A percentile compares a stretch with the other conserved stretches of the same genome.
phyloP scores from a whole-genome alignment of 2,113 vertebrate species.

The Eira barbara region DNA sequence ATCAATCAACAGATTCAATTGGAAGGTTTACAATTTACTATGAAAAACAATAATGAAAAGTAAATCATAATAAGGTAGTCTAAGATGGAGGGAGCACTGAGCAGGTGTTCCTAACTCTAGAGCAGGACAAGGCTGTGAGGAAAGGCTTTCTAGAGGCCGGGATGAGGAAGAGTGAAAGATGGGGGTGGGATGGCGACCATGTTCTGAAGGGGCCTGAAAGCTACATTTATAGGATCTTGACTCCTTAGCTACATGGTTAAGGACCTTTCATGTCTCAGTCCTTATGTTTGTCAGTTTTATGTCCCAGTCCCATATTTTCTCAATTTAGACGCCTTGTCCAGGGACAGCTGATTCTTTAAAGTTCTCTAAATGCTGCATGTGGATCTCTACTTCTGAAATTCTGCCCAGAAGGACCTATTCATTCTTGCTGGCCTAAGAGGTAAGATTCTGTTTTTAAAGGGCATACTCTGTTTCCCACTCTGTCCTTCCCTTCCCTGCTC shows the following conservation, averaged over 20 bases:
- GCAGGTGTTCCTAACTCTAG: not conserved
- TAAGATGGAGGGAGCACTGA: not conserved
- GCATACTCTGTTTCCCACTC: not conserved
- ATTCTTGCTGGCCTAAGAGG: not conserved
- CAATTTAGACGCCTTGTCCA: not conserved
- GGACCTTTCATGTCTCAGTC: not conserved
- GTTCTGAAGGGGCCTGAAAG: fast-evolving
- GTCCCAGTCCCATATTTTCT: not conserved
- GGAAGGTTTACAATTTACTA: not conserved
- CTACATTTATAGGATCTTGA: not conserved
- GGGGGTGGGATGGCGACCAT: not conserved
- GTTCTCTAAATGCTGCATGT: not conserved
- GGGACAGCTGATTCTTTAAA: not conserved
- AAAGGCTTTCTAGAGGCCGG: not conserved
- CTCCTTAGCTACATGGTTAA: not conserved
- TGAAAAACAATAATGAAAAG: not conserved
- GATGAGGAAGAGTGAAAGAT: not conserved
- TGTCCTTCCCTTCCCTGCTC: not conserved
- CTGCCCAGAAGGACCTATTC: not conserved
- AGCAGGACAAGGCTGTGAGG: no score
- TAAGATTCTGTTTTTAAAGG: not conserved
- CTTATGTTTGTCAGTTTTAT: not conserved
- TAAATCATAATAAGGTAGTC: not conserved
- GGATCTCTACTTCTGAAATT: not conserved
- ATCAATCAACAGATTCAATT: not conserved